Base-by-base conservation (phyloP, 2,888 invertebrate genomes). In the Acrobasis consociella region DNA sequence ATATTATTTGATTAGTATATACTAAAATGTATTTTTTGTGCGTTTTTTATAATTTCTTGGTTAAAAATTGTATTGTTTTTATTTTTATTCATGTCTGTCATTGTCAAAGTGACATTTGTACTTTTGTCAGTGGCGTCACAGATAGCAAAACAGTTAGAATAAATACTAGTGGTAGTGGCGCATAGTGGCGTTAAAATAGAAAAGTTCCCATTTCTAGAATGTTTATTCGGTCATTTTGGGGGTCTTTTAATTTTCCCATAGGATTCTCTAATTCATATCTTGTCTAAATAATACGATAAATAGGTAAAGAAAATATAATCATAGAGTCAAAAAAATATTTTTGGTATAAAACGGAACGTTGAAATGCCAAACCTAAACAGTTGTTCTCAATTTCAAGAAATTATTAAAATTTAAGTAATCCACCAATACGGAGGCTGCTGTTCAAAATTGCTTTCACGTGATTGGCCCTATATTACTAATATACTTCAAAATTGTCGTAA, bases 381-480 rank as follows among this genome's bases (percentile, higher is more conserved):
- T 52, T 38, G 53, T 53, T 53, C 31, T 53, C 38, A 15, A 8
- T 53, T 38, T 15, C 53, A 3, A 7, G 11, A 53, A 53, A 9
- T 0, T 5, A 13, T 51, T 11, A n/a, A n/a, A n/a, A n/a, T n/a
- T 9, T 11, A 42, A 13, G 5, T 2, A 31, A 31, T 56, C 13
- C n/a, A 17, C 56, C 42, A 56, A 56, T 59, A 13, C 49, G 15
- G 37, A 37, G 1, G 1, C 7, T 37, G 1, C 16, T 39, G 17
- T 51, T 8, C 39, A 37, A 49, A 37, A 17, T 15, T 2, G 13
- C 38, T 1, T 10, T 10, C 38, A 38, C 51, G 38, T 38, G 17
- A 82, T 85, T 83, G 79, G 81, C 67, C 38, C 60, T 65, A 63
- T 69, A 85, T 88, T 89, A 89, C 82, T 87, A 87, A 89, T 88